These are phyloP conservation scores for Stigmatopora nigra DNA, from an alignment of 2,113 vertebrate genomes.

Conservation along the genomic window DNA sequence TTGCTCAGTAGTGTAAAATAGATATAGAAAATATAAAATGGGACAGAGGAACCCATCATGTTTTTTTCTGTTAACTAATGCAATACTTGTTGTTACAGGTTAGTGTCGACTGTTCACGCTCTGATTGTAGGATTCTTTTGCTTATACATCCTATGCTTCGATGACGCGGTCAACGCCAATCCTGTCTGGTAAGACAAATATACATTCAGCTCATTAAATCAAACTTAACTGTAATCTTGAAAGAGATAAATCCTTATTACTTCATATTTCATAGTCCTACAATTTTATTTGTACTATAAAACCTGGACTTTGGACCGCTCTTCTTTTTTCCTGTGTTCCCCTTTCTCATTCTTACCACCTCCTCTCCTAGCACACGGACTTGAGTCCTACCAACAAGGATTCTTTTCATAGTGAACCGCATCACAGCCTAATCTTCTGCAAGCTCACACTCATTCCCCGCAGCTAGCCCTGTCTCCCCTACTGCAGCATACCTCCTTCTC, in stretches of 20 bases:
- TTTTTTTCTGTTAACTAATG: not conserved
- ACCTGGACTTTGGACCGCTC: no score
- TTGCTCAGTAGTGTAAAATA: no score
- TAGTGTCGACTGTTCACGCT: conserved; percentile 73
- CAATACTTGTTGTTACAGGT: conserved; percentile 41
- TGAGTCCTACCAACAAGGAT: conserved; percentile 53
- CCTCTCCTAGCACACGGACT: conserved; percentile 33
- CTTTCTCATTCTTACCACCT: conserved; percentile 27
- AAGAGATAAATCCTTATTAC: not conserved
- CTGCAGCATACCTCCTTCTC: conserved; percentile 43
- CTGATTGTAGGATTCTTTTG: conserved; percentile 73
- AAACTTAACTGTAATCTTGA: not conserved
- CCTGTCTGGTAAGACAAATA: conserved; percentile 72
- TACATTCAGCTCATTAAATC: not conserved
- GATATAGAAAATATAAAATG: no score
- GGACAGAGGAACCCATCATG: no score
- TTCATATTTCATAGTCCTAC: not conserved
- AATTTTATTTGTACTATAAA: no score
- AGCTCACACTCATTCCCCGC: conserved; percentile 5
- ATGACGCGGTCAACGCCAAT: conserved; percentile 70
- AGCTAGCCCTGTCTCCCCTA: conserved; percentile 15
- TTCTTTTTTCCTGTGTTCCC: not conserved
- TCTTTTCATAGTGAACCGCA: conserved; percentile 54
- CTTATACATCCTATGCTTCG: conserved; percentile 75
- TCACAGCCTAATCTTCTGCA: conserved; percentile 24